phyloP scores from a whole-genome alignment of 2,797 vertebrate genomes.

The Anabas testudineus region DNA sequence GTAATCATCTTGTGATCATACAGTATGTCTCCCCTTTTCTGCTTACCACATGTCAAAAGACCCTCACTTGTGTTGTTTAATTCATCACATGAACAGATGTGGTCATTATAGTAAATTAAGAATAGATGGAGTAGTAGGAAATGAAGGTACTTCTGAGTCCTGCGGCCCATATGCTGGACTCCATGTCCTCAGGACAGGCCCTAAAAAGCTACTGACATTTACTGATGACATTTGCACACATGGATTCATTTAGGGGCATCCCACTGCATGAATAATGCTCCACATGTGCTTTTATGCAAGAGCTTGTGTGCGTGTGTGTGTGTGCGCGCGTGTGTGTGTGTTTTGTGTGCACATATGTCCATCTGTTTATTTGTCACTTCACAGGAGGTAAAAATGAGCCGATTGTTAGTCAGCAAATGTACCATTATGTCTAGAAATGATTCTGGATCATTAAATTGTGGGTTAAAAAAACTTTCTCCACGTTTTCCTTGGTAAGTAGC shows the following conservation, averaged over 20 bases:
- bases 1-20: slow-evolving; percentile 26
- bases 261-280: slow-evolving; percentile 67
- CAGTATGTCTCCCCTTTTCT: slow-evolving; percentile 44
- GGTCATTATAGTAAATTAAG: slow-evolving; percentile 68
- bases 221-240: slow-evolving; percentile 82
- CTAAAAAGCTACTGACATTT: slow-evolving; percentile 81
- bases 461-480: slow-evolving; percentile 17
- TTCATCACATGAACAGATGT: slow-evolving; percentile 64
- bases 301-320: slow-evolving; percentile 5
- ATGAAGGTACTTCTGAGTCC: slow-evolving; percentile 58
- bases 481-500: slow-evolving; percentile 1
- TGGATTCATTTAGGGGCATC: slow-evolving; percentile 68
- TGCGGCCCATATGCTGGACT: slow-evolving; percentile 48
- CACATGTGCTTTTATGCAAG: slow-evolving; percentile 27
- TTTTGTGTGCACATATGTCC: neutral
- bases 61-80: slow-evolving; percentile 63
- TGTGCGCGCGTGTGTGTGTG: neutral
- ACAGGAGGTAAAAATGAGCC: slow-evolving; percentile 21
- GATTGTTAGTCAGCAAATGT: slow-evolving; percentile 3
- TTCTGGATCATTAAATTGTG: neutral
- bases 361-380: slow-evolving; percentile 50
- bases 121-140: slow-evolving; percentile 67
- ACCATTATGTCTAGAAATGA: slow-evolving; percentile 10
- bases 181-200: slow-evolving; percentile 67
- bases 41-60: slow-evolving; percentile 31